Percentiles rank a stretch among this genome's conserved stretches.
phyloP scores from a whole-genome alignment of 1,140 invertebrate genomes.

The Trachymyrmex septentrionalis region DNA sequence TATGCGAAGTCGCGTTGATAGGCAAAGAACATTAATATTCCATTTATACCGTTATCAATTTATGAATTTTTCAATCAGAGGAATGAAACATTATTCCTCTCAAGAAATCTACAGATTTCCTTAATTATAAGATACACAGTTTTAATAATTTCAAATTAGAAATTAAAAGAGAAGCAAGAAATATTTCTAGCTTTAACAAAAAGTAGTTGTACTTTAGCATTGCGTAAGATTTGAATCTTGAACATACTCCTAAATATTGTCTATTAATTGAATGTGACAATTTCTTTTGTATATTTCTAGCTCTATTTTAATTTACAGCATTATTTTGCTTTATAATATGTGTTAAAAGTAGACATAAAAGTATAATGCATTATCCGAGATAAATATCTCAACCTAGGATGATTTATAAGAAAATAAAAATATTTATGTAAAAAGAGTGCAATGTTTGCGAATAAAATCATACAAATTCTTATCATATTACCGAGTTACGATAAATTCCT shows the following conservation, averaged over 20 bases:
- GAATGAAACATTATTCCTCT: neutral
- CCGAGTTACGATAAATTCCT: constrained; percentile 12
- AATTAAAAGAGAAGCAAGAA: neutral
- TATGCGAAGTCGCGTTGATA: constrained; percentile 96
- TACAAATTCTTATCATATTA: neutral
- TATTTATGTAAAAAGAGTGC: constrained; percentile 37
- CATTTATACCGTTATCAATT: constrained; percentile 89
- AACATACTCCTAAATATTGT: neutral
- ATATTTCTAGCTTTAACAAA: constrained; percentile 4
- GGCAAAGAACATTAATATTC: constrained; percentile 91
- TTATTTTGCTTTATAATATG: neutral
- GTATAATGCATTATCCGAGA: neutral
- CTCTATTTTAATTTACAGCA: neutral
- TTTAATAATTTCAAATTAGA: constrained; percentile 3
- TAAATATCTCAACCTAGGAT: neutral
- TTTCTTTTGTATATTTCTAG: constrained; percentile 24
- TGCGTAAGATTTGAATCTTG: neutral
- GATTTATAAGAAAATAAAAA: constrained; percentile 24
- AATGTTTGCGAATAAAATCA: constrained; percentile 61
- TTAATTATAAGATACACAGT: neutral
- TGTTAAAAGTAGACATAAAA: neutral
- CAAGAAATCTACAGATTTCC: neutral
- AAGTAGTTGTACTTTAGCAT: neutral
- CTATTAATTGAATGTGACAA: neutral
- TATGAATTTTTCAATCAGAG: constrained; percentile 18